Base-by-base conservation (phyloP, 2,113 vertebrate species). In the Salvelinus sp. region DNA sequence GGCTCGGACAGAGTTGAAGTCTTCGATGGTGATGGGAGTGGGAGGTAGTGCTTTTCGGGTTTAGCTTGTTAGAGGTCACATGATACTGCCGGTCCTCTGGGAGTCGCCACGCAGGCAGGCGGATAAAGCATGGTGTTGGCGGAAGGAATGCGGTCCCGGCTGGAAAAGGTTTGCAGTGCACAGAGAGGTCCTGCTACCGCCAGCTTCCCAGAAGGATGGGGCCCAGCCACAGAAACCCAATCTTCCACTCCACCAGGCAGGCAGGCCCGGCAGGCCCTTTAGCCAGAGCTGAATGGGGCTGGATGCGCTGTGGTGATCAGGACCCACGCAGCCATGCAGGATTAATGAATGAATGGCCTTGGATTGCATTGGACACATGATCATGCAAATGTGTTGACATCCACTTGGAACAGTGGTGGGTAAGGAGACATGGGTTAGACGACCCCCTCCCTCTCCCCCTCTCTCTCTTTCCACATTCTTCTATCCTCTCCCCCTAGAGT, bases 31-130 rank as follows among this genome's bases (percentile, higher is more conserved):
- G 64, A 54, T 73, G 84, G 77, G 48, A 14, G 20, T 33, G 22
- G n/a, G 33, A 69, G 44, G 68, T 44, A 69, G 16, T 23, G 4
- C 20, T 22, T 78, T 82, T 72, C 73, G 30, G 78, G 76, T 77
- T 85, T 82, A 78, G 84, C 71, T 86, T 82, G 87, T 91, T 85
- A 82, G 88, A 65, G 76, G 83, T 80, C 81, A 87, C 88, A 79
- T 85, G 86, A 91, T 87, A 77, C 75, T 22, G 25, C 16, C 18
- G 7, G 68, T 83, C 86, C 83, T 86, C 18, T 54, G 83, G 85
- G 89, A 88, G 85, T 77, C 65, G 58, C 72, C 38, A 81, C 60
- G n/a, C 69, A 76, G 81, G 80, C 9, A 33, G 20, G 25, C 23
- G 74, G 70, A 25, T 44, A 4, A 16, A 54, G 50, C 3, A 5